These are phyloP conservation scores for Kryptolebias marmoratus DNA, from an alignment of 2,113 vertebrate genomes.

Conservation along the genomic window DNA sequence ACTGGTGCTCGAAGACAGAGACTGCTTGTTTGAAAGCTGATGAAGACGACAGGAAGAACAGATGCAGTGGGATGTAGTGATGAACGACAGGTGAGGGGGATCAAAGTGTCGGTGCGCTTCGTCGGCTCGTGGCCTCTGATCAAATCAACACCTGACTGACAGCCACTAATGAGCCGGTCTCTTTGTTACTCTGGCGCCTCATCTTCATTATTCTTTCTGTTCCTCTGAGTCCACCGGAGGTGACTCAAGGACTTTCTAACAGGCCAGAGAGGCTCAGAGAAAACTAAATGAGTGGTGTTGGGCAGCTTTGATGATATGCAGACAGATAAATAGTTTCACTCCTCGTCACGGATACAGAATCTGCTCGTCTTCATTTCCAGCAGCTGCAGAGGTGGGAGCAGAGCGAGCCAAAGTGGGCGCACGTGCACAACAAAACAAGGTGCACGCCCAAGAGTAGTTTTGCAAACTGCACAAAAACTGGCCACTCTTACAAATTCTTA, in stretches of 20 bases:
- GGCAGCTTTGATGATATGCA: background rate
- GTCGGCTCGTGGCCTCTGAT: slow-evolving; percentile 31
- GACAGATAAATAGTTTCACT: background rate
- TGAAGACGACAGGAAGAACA: background rate
- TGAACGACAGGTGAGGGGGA: slow-evolving; percentile 19
- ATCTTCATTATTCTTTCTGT: slow-evolving; percentile 8
- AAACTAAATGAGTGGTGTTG: slow-evolving; percentile 13
- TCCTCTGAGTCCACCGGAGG: slow-evolving; percentile 1
- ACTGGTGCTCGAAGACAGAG: background rate
- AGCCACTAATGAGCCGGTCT: slow-evolving; percentile 43
- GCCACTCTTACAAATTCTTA: too few species aligned
- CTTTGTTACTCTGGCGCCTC: background rate
- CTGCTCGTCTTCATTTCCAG: too few species aligned
- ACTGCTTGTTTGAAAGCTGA: slow-evolving; percentile 23
- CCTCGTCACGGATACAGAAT: background rate
- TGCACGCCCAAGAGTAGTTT: too few species aligned
- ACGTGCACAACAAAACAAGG: too few species aligned
- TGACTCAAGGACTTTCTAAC: slow-evolving; percentile 14
- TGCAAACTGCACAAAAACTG: too few species aligned
- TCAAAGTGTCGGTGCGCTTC: slow-evolving; percentile 13
- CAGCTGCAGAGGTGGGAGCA: too few species aligned
- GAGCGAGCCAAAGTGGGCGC: too few species aligned
- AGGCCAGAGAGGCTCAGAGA: background rate
- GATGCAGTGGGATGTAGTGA: slow-evolving; percentile 2
- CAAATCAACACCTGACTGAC: slow-evolving; percentile 13